Evolutionary conservation across 2,113 vertebrate genomes (phyloP).

Genomic region (Argyrosomus japonicus): DNA sequence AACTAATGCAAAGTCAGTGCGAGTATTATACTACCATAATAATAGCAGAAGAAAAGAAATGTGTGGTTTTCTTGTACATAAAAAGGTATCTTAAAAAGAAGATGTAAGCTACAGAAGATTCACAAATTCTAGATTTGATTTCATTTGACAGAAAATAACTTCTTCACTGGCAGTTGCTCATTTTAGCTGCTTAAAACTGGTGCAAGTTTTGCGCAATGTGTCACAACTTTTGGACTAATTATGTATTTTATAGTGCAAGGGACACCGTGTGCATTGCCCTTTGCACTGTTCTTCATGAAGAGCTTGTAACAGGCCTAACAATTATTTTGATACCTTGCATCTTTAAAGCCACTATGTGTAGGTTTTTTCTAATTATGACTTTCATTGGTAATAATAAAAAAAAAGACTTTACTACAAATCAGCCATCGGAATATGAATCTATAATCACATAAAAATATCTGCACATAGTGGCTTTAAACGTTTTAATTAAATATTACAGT

Average conservation of each 20-base stretch:
- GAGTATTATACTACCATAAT: background rate
- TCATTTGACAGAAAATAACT: background rate
- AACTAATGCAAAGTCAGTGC: background rate
- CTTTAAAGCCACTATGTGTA: conserved; percentile 22
- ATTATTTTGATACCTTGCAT: background rate
- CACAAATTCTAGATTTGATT: background rate
- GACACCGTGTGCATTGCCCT: background rate
- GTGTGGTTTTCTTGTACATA: background rate
- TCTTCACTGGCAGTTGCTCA: background rate
- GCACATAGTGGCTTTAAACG: conserved; percentile 36
- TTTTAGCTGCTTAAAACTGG: background rate
- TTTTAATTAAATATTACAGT: background rate
- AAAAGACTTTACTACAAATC: background rate
- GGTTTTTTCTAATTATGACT: background rate
- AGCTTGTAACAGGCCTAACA: conserved; percentile 29
- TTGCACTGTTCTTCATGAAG: background rate
- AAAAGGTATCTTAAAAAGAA: background rate
- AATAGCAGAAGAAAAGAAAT: background rate
- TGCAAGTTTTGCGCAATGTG: background rate
- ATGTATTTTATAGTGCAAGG: background rate
- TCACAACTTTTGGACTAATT: background rate
- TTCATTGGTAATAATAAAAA: background rate
- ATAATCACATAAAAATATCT: background rate
- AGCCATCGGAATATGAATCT: no score
- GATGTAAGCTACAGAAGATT: background rate